phyloP scores from a whole-genome alignment of 2,797 vertebrate genomes.

The Propithecus deckenii region DNA sequence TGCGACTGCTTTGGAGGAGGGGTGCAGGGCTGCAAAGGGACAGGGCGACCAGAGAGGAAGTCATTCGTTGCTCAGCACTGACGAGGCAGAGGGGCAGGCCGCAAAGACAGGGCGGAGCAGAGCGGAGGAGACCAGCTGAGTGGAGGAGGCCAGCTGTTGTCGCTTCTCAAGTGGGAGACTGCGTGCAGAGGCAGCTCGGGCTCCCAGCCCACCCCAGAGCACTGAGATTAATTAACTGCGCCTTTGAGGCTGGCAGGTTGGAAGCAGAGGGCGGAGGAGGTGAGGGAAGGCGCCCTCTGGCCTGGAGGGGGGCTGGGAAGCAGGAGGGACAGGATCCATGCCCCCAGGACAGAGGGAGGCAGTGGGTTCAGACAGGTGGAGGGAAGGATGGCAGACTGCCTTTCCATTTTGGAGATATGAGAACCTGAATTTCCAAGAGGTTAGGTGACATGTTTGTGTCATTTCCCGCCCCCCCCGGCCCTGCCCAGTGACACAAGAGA shows the following conservation, averaged over 20 bases:
- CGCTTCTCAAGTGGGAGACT: neutral
- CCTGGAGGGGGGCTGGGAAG: neutral
- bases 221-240: neutral
- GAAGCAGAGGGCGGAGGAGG: neutral
- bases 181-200: neutral
- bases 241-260: neutral
- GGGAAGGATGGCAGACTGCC: neutral
- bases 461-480: fast-evolving
- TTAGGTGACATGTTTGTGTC: neutral
- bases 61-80: neutral
- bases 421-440: neutral
- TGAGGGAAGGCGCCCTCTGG: neutral
- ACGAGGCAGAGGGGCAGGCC: neutral
- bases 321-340: neutral
- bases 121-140: neutral
- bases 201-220: neutral
- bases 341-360: neutral
- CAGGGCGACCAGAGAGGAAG: neutral
- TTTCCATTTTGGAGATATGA: neutral
- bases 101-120: neutral
- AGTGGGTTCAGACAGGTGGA: neutral
- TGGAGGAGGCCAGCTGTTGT: neutral
- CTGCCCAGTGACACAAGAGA: neutral
- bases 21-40: neutral
- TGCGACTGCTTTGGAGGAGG: neutral